These are phyloP conservation scores for Poeciliopsis turrubarensis DNA, from an alignment of 2,113 vertebrate species.

Conservation along the genomic window DNA sequence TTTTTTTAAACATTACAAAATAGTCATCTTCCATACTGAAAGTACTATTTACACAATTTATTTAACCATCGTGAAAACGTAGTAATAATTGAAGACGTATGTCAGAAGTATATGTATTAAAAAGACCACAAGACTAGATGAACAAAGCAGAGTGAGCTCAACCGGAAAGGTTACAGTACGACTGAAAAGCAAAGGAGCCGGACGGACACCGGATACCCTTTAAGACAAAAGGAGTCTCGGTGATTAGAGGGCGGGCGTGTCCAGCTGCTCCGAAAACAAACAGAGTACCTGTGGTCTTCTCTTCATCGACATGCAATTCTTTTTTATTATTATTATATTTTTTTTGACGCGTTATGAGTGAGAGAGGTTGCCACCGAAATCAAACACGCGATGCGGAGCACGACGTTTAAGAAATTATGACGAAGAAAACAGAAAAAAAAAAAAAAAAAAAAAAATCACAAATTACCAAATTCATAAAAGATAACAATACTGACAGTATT, in stretches of 20 bases:
- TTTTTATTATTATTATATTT: too few relatives aligned
- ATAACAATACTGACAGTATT: constrained; percentile 77
- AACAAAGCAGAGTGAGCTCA: constrained; percentile 62
- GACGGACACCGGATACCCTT: constrained; percentile 67
- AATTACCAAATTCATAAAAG: constrained; percentile 70
- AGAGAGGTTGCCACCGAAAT: constrained; percentile 68
- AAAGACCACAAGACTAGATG: constrained; percentile 77
- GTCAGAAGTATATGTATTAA: constrained; percentile 68
- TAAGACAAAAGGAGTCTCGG: constrained; percentile 59
- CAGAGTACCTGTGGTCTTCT: constrained; percentile 67
- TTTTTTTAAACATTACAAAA: constrained; percentile 84
- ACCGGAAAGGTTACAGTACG: constrained; percentile 68
- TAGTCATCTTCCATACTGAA: constrained; percentile 85
- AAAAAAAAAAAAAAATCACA: constrained; percentile 27
- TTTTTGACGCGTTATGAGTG: constrained; percentile 67
- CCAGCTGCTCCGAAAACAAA: constrained; percentile 67
- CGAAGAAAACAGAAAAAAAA: constrained; percentile 19
- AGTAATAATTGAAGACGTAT: constrained; percentile 73
- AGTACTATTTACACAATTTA: constrained; percentile 85
- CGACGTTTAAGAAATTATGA: constrained; percentile 63
- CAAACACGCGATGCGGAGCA: constrained; percentile 63
- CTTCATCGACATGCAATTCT: constrained; percentile 76
- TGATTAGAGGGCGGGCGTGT: constrained; percentile 58
- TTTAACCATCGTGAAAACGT: constrained; percentile 81
- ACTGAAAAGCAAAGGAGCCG: constrained; percentile 64